Base-by-base conservation (phyloP, 2,888 invertebrate species). In the Eupeodes luniger region DNA sequence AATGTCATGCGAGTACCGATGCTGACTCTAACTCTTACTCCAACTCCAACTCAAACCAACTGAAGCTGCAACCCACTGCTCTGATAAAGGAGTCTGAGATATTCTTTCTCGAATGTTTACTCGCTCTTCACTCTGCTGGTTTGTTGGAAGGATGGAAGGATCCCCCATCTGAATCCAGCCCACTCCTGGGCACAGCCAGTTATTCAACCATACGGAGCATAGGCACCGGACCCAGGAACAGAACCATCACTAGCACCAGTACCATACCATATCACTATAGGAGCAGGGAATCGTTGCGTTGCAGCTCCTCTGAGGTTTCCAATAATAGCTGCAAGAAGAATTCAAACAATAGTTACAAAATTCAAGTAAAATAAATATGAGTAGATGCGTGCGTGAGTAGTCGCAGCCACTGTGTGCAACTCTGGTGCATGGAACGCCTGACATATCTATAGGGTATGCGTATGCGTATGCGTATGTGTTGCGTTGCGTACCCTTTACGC, bases 281-380 rank as follows among this genome's bases (percentile, higher is more conserved):
- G 49, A 67, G 27, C 59, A 67, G 82, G 67, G 55, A 62, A 81
- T 44, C 76, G 78, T 75, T 81, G 84, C 76, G 78, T 75, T 81
- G 84, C 78, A 81, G 85, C 88, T 88, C 88, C 78, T 88, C 88
- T 88, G 88, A 88, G 88, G 88, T 88, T 88, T 88, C 81, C 88
- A 88, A 88, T 88, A 88, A 88, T 88, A 85, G 88, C 85, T 88
- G 85, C 69, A 88, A 88, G 88, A 88, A 88, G 88, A 81, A 88
- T 88, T 88, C 88, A 88, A 88, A 88, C 88, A 88, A 88, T 88
- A 88, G 88, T 88, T 88, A 88, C 88, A 85, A 88, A 88, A 88
- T 88, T 81, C 88, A 88, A 88, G 88, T 88, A 88, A 88, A 88
- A 88, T 88, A 88, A 88, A 88, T 88, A 88, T 88, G 85, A 88